These are phyloP conservation scores for Oryzias celebensis DNA, from an alignment of 2,113 vertebrate species.

Conservation along the genomic window DNA sequence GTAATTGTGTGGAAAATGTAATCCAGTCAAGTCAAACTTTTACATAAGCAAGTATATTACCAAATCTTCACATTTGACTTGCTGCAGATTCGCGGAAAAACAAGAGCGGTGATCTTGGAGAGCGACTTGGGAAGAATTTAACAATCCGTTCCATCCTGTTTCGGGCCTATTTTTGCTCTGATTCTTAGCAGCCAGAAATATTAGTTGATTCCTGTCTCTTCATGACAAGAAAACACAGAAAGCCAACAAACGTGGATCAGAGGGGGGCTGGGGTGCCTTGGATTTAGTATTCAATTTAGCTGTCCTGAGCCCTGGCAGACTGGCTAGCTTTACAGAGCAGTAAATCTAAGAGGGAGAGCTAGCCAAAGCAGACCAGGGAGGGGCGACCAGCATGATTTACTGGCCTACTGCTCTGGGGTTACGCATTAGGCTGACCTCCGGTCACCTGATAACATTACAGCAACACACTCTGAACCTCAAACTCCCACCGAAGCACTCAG, in stretches of 20 bases:
- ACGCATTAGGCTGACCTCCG: conserved; percentile 74
- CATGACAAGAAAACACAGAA: conserved; percentile 51
- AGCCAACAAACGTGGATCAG: conserved; percentile 38
- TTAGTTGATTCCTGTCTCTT: conserved; percentile 45
- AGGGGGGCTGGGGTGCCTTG: conserved; percentile 67
- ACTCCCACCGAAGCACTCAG: conserved; percentile 73
- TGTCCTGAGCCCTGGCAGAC: conserved; percentile 75
- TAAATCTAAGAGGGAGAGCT: conserved; percentile 76
- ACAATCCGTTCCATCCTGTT: conserved; percentile 15
- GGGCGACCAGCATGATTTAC: conserved; percentile 75
- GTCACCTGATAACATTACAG: conserved; percentile 76
- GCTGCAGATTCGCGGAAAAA: conserved; percentile 26
- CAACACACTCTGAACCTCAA: conserved; percentile 75
- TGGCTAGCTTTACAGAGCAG: conserved; percentile 78
- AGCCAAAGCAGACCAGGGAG: conserved; percentile 70
- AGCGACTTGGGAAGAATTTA: conserved; percentile 33
- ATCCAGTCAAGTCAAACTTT: conserved; percentile 48
- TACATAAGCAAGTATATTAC: conserved; percentile 44
- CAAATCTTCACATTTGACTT: conserved; percentile 26
- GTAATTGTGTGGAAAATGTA: conserved; percentile 38
- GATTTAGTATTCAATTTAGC: conserved; percentile 85
- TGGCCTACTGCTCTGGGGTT: conserved; percentile 67
- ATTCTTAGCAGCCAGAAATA: conserved; percentile 28
- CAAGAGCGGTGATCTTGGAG: conserved; percentile 20
- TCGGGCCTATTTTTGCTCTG: not conserved